These are phyloP conservation scores for Hemiscyllium ocellatum DNA, from an alignment of 2,113 vertebrate genomes.

Conservation along the genomic window DNA sequence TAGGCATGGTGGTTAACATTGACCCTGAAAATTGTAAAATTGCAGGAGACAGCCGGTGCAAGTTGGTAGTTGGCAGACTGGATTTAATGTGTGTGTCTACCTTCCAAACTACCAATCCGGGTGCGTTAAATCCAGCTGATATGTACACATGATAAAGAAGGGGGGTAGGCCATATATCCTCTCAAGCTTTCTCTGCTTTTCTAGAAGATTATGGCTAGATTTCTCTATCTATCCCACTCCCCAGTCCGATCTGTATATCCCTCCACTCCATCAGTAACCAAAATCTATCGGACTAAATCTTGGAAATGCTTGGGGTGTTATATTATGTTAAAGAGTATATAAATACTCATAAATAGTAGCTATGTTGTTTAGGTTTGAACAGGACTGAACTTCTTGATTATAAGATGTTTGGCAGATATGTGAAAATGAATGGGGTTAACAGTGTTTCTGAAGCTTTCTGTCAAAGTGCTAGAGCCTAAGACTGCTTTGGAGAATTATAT, in stretches of 20 bases:
- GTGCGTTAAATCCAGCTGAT: background rate
- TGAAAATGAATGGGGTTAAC: no score
- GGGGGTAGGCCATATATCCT: background rate
- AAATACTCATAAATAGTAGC: no score
- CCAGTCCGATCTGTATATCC: background rate
- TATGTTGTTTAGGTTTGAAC: no score
- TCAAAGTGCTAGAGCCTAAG: no score
- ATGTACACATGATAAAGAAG: background rate
- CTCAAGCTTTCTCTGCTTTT: background rate
- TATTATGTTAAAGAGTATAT: no score
- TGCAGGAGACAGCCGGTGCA: background rate
- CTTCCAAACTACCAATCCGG: no score
- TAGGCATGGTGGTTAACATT: background rate
- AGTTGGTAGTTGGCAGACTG: background rate
- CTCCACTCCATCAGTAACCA: background rate
- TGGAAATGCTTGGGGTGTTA: no score
- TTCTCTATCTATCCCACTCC: background rate
- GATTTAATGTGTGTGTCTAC: no score
- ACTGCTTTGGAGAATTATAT: no score
- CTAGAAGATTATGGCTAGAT: background rate
- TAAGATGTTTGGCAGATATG: no score
- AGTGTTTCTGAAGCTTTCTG: no score
- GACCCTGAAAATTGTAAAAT: background rate
- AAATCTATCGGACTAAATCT: background rate
- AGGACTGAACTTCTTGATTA: no score